These are phyloP conservation scores for Pteronura brasiliensis DNA, from an alignment of 2,113 vertebrate genomes.

Conservation along the genomic window DNA sequence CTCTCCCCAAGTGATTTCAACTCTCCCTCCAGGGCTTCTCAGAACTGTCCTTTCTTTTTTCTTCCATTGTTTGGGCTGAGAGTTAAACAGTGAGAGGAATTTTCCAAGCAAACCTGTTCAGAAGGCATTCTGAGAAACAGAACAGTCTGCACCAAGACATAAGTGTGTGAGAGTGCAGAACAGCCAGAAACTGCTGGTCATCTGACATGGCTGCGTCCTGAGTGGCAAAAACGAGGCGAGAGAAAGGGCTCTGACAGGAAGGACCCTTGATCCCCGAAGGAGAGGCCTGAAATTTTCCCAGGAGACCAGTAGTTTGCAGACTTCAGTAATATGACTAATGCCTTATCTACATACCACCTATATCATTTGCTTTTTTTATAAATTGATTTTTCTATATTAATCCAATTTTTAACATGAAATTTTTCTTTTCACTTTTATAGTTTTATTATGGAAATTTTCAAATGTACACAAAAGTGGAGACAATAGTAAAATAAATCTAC, in stretches of 20 bases:
- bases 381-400: not conserved
- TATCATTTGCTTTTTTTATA: slow-evolving; percentile 6
- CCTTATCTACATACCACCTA: not conserved
- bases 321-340: not conserved
- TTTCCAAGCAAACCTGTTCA: not conserved
- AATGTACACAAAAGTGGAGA: not conserved
- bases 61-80: not conserved
- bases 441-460: not conserved
- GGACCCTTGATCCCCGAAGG: not conserved
- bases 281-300: not conserved
- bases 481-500: not conserved
- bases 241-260: not conserved
- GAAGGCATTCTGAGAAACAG: not conserved
- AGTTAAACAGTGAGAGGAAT: not conserved
- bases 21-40: not conserved
- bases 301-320: not conserved
- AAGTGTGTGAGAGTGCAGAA: not conserved
- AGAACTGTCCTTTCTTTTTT: not conserved
- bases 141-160: not conserved
- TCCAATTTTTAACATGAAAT: not conserved
- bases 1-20: not conserved
- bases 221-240: not conserved
- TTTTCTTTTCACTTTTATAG: not conserved
- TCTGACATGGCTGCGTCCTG: too few relatives aligned
- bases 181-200: not conserved